Evolutionary conservation across 2,797 vertebrate species (phyloP), one percentile per base, ranked within the genome.

Genomic region (Okamejei kenojei): DNA sequence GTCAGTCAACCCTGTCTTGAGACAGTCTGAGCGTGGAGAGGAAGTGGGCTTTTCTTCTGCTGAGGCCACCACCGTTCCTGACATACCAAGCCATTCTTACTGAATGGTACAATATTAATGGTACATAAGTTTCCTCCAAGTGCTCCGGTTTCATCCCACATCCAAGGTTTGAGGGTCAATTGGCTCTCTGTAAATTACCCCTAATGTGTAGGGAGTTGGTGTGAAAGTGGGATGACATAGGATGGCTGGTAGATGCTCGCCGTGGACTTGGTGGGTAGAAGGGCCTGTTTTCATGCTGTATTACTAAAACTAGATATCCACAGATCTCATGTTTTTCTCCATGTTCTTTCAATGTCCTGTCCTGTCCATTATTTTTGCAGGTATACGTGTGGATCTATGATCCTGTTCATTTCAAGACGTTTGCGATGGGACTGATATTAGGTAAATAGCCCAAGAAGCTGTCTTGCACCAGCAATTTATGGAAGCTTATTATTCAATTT

Each of bases 331-430:
- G 71, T 19, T 23, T 74, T 74, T 23, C 21, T 74, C 26, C 7
- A 23, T 74, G 71, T 74, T 26, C 71, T 23, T 74, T 23, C 71
- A 15, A 7, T 86, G 13, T 86, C 45, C 19, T 13, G 63, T 32
- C 71, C 65, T 23, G 35, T 23, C 23, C 9, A 26, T 74, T 74
- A 54, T 26, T 10, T 84, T 90, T 93, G 9, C 93, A 99, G 99
- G 98, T 99, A 4, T 99, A 97, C 11, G 98, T 99, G 93, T 99
- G 99, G 99, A 98, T 99, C 96, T 99, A 99, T 93, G 99, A 99
- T 95, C 99, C 99, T 0, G 99, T 99, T 94, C 99, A 98, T 95
- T 99, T 99, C 94, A 99, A 99, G 96, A 99, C 99, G 0, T 99
- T 99, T 95, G 99, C 98, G 94, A 99, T 99, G 99, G 99, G 99